A percentile compares a stretch with the other conserved stretches of the same genome.
Evolutionary conservation across 1,140 invertebrate species (phyloP).

Genomic region (Panagrolaimus sp.): DNA sequence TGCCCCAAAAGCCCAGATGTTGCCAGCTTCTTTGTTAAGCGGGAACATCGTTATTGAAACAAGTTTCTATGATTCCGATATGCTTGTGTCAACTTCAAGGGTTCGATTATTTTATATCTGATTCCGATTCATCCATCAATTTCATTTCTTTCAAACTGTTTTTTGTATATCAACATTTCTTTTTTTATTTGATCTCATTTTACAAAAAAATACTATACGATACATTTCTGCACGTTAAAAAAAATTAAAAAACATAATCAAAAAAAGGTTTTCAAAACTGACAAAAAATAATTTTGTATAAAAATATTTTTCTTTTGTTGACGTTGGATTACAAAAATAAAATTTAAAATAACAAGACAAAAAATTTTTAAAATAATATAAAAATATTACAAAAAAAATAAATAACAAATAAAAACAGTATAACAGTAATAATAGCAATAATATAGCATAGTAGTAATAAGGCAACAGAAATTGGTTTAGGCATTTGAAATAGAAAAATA

Average conservation of each 20-base stretch:
- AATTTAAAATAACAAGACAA: no score
- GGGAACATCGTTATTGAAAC: slow-evolving; percentile 98
- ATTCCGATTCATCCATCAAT: no score
- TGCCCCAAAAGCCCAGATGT: slow-evolving; percentile 98
- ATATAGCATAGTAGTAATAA: no score
- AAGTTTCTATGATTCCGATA: slow-evolving; percentile 91
- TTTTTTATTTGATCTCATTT: slow-evolving; percentile 1
- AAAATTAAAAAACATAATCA: background rate
- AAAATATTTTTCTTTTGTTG: no score
- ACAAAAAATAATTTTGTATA: background rate
- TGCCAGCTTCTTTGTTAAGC: slow-evolving; percentile 92
- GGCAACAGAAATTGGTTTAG: no score
- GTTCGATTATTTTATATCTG: slow-evolving; percentile 92
- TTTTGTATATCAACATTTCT: background rate
- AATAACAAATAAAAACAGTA: no score
- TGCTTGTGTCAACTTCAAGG: slow-evolving; percentile 86
- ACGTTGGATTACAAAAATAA: background rate
- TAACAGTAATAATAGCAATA: background rate
- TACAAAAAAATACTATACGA: background rate
- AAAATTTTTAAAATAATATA: no score
- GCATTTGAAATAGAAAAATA: no score
- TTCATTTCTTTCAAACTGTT: background rate
- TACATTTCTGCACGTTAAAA: background rate
- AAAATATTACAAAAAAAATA: background rate
- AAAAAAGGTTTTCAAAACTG: slow-evolving; percentile 12